These are phyloP conservation scores for Dilophus febrilis DNA, from an alignment of 2,888 invertebrate species.

Conservation along the genomic window DNA sequence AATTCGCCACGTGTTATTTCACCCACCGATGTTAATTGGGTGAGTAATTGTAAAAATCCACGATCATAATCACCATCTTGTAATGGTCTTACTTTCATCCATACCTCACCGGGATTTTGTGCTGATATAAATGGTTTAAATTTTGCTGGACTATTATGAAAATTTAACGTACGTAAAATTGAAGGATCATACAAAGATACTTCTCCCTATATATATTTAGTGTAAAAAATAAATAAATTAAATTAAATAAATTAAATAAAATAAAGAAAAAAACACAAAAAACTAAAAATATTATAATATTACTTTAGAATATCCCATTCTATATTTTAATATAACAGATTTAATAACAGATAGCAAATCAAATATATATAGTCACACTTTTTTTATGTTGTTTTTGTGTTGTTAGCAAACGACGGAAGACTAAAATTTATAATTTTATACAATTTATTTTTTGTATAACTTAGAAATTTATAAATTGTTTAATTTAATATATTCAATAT, in stretches of 20 bases:
- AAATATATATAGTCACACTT: too few relatives aligned
- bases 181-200: conserved; percentile 45
- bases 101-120: conserved; percentile 50
- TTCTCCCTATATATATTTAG: conserved; percentile 27
- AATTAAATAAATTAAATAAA: not conserved
- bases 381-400: too few relatives aligned
- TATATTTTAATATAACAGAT: too few relatives aligned
- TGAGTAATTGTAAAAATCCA: conserved; percentile 63
- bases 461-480: too few relatives aligned
- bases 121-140: conserved; percentile 56
- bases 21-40: conserved; percentile 75
- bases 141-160: conserved; percentile 40
- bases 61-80: conserved; percentile 64
- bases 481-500: too few relatives aligned
- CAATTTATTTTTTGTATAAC: too few relatives aligned
- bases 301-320: too few relatives aligned
- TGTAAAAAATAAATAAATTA: not conserved
- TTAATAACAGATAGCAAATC: too few relatives aligned
- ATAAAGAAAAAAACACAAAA: not conserved
- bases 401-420: too few relatives aligned
- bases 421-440: too few relatives aligned
- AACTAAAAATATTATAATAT: not conserved
- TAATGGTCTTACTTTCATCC: conserved; percentile 64
- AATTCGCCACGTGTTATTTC: conserved; percentile 60
- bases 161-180: conserved; percentile 46